Percentiles rank a stretch among this genome's conserved stretches.
Conservation (phyloP, 2,888 invertebrate species). For the Conchocele bisecta region DNA sequence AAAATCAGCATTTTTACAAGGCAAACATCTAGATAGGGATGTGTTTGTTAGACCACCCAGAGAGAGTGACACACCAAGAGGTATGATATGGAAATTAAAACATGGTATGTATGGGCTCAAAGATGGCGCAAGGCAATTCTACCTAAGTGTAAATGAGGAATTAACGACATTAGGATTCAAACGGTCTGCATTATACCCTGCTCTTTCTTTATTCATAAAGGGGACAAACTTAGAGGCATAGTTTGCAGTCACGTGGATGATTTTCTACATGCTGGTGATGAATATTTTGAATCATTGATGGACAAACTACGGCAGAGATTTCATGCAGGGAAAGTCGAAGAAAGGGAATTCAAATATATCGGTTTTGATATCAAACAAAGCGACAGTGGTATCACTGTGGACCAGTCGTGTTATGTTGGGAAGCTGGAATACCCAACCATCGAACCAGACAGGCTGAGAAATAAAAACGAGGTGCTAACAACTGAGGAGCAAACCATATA, state of each 20-base stretch:
- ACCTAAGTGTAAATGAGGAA: slow-evolving; percentile 41
- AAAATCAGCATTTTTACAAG: slow-evolving; percentile 53
- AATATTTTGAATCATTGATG: background rate
- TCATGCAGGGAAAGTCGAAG: slow-evolving; percentile 1
- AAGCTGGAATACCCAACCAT: background rate
- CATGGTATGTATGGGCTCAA: slow-evolving; percentile 50
- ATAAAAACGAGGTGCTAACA: slow-evolving; percentile 7
- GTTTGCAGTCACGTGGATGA: slow-evolving; percentile 8
- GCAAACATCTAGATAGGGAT: slow-evolving; percentile 43
- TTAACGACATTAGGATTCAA: slow-evolving; percentile 16
- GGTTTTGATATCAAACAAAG: background rate
- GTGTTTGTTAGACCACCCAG: slow-evolving; percentile 41
- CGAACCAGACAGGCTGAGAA: background rate
- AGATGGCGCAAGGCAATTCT: slow-evolving; percentile 54
- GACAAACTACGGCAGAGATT: background rate
- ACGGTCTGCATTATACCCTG: no score
- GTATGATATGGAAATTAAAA: slow-evolving; percentile 49
- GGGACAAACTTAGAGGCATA: background rate
- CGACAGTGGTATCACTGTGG: background rate
- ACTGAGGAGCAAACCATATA: slow-evolving; percentile 20
- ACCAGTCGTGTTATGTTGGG: slow-evolving; percentile 7
- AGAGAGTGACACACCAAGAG: slow-evolving; percentile 23
- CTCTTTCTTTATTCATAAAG: background rate
- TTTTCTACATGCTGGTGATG: slow-evolving; percentile 4
- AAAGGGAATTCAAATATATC: background rate